phyloP scores from a whole-genome alignment of 2,113 vertebrate genomes.

The Isichthys henryi region DNA sequence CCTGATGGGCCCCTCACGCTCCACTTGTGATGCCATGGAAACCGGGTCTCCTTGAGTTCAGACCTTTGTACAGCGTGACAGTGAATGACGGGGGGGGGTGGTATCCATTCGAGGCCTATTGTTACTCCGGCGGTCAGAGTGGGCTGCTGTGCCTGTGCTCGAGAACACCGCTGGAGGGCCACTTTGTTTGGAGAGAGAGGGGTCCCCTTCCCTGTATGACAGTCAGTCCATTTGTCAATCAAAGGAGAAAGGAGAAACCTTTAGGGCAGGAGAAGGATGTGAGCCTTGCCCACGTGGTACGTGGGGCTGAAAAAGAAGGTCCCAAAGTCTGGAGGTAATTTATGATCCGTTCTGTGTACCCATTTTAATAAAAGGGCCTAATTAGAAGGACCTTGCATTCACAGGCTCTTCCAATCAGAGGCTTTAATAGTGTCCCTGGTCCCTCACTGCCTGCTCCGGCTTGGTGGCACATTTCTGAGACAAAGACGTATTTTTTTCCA shows the following conservation, averaged over 20 bases:
- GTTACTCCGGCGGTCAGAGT: background rate
- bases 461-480: background rate
- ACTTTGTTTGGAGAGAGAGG: background rate
- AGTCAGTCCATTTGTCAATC: background rate
- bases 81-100: background rate
- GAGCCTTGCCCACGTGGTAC: background rate
- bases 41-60: conserved; percentile 3
- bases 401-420: background rate
- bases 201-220: background rate
- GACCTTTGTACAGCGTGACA: background rate
- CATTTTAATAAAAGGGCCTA: background rate
- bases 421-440: background rate
- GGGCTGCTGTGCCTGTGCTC: background rate
- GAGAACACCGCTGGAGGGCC: background rate
- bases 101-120: conserved; percentile 1
- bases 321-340: background rate
- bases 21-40: background rate
- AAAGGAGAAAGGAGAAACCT: background rate
- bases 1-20: background rate
- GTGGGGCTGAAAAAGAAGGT: background rate
- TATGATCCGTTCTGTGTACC: background rate
- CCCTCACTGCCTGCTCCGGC: background rate
- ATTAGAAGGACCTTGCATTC: background rate
- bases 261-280: background rate
- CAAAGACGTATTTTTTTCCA: background rate